Evolutionary conservation across 2,888 invertebrate species (phyloP).

Genomic region (Seira ritae): DNA sequence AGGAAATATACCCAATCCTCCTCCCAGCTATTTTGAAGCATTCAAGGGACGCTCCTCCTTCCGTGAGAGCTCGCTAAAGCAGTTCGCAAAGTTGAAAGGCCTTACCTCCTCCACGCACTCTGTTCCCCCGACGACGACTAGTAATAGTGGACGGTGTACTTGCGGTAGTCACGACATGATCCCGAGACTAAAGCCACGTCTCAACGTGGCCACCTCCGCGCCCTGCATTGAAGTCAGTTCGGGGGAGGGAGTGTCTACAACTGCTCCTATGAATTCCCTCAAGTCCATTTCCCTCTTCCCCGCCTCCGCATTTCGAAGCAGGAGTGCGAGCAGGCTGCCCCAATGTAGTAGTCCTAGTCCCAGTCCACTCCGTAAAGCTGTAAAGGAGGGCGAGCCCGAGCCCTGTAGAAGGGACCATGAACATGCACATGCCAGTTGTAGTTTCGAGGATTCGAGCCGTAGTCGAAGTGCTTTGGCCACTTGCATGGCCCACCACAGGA

Average conservation of each 20-base stretch:
- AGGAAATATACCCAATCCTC: no score
- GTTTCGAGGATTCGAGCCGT: constrained; percentile 32
- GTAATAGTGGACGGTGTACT: constrained; percentile 27
- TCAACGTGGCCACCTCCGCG: constrained; percentile 49
- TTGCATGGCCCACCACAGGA: constrained; percentile 45
- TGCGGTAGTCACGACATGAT: constrained; percentile 31
- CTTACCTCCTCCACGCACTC: constrained; percentile 52
- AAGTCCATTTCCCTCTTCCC: constrained; percentile 40
- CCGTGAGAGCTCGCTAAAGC: constrained; percentile 62
- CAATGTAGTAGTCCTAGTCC: constrained; percentile 7
- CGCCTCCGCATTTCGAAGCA: constrained; percentile 45
- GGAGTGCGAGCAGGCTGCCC: constrained; percentile 59
- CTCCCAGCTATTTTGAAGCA: constrained; percentile 32
- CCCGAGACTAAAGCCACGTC: constrained; percentile 23
- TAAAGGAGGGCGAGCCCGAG: constrained; percentile 33
- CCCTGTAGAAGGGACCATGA: background rate
- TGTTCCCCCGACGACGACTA: constrained; percentile 45
- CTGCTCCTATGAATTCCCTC: constrained; percentile 35
- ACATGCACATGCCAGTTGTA: background rate
- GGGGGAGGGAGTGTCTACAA: constrained; percentile 33
- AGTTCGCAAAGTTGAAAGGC: constrained; percentile 47
- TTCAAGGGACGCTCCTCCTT: constrained; percentile 61
- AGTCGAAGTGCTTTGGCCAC: constrained; percentile 59
- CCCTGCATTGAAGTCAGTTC: constrained; percentile 53
- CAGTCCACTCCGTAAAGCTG: constrained; percentile 18